Evolutionary conservation across 2,797 vertebrate genomes (phyloP), one percentile per base, ranked within the genome.

Genomic region (Luscinia megarhynchos): DNA sequence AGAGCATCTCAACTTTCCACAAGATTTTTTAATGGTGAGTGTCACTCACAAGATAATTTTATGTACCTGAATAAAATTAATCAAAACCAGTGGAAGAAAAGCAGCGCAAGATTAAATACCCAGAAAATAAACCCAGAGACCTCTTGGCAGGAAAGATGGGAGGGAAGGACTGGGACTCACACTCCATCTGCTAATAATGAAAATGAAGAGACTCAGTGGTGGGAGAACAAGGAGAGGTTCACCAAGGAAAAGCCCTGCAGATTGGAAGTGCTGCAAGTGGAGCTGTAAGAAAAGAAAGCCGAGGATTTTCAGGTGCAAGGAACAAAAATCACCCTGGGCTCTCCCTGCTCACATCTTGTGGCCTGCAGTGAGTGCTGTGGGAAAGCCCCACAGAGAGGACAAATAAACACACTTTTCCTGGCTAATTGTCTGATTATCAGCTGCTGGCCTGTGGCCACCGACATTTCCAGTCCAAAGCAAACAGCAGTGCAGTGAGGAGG

Each of bases 131-230:
- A 40, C 59, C 40, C 51, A 20, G 85, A 90, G 88, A 79, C n/a
- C 74, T 87, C 85, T 79, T 94, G 92, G 88, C 90, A 94, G 77
- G 32, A 76, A 62, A 55, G 76, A 34, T 38, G 55, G 55, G 67
- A 86, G 41, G 76, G 45, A 95, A 94, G 90, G 80, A 22, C 48
- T 79, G 80, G 90, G 83, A 88, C 70, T 90, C 70, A 22, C 40
- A 69, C 45, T 88, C 80, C 90, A 86, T 84, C 91, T 94, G 93
- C 67, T 84, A 40, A 62, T 78, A 93, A 88, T 38, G 74, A 88
- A 86, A 88, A 94, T 79, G 48, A 90, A 92, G 77, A 92, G 68
- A 62, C 22, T 59, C 55, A 15, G 26, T 10, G 59, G 54, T 22
- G 36, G 0, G 11, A 95, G 77, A n/a, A n/a, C n/a, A 57, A 79